Percentiles rank a stretch among this genome's conserved stretches.
phyloP scores from a whole-genome alignment of 2,888 invertebrate species.

The Heteropelma amictum region DNA sequence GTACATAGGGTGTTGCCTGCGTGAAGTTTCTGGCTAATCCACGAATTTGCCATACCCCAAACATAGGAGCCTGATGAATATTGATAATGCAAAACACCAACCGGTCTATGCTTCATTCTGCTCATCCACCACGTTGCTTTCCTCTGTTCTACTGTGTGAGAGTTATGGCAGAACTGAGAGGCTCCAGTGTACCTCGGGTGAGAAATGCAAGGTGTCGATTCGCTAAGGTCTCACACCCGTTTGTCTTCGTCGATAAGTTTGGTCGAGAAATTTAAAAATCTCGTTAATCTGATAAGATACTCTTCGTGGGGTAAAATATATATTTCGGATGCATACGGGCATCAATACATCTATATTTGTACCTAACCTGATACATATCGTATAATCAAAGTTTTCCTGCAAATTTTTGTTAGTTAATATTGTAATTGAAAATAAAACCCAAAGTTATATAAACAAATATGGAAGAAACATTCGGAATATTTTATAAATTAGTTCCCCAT shows the following conservation, averaged over 20 bases:
- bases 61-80: slow-evolving; percentile 78
- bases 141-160: slow-evolving; percentile 22
- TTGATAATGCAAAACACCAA: slow-evolving; percentile 70
- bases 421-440: no score
- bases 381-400: no score
- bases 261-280: neutral
- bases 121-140: slow-evolving; percentile 42
- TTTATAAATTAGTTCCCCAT: no score
- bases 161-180: slow-evolving; percentile 3
- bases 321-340: no score
- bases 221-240: slow-evolving; percentile 18
- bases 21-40: slow-evolving; percentile 76
- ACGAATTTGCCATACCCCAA: slow-evolving; percentile 75
- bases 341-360: no score
- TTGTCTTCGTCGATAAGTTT: slow-evolving; percentile 6
- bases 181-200: slow-evolving; percentile 50
- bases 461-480: no score
- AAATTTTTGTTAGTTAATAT: no score
- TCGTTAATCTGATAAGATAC: no score
- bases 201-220: slow-evolving; percentile 69
- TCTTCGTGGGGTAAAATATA: no score
- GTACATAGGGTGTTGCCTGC: slow-evolving; percentile 62
- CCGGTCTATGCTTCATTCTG: slow-evolving; percentile 41
- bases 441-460: no score
- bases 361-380: no score